Conservation (phyloP, 2,113 vertebrate genomes). For the Ia io region DNA sequence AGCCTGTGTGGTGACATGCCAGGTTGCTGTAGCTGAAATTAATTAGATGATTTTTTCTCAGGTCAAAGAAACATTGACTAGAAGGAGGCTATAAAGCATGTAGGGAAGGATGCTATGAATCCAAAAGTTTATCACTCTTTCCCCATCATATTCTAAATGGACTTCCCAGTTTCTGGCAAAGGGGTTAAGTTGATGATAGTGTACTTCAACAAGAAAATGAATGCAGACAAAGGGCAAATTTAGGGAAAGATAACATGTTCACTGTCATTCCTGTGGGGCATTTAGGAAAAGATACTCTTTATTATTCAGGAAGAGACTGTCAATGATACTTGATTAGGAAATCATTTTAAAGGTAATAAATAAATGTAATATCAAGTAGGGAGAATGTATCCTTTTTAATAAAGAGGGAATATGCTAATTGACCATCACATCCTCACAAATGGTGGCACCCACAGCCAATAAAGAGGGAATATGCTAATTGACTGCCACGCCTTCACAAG, state of each 20-base stretch:
- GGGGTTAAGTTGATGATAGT: not conserved
- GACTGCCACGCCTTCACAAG: no score
- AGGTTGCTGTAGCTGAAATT: not conserved
- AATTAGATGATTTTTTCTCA: not conserved
- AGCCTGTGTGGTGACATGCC: not conserved
- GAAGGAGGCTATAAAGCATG: not conserved
- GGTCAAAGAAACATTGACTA: not conserved
- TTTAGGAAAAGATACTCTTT: not conserved
- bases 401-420: no score
- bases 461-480: no score
- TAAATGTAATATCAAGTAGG: not conserved
- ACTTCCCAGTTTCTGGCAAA: not conserved
- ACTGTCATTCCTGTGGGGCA: not conserved
- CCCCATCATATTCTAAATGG: not conserved
- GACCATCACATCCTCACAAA: no score
- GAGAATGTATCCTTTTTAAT: not conserved
- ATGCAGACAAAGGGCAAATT: not conserved
- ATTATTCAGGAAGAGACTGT: not conserved
- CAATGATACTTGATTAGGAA: not conserved
- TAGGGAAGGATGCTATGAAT: not conserved
- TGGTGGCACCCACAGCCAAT: no score
- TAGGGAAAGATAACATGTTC: not conserved
- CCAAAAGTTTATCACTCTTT: not conserved
- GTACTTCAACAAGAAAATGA: not conserved
- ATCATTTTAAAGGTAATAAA: not conserved